Base-by-base conservation (phyloP, 2,888 invertebrate genomes). In the Agonopterix subpropinquella region DNA sequence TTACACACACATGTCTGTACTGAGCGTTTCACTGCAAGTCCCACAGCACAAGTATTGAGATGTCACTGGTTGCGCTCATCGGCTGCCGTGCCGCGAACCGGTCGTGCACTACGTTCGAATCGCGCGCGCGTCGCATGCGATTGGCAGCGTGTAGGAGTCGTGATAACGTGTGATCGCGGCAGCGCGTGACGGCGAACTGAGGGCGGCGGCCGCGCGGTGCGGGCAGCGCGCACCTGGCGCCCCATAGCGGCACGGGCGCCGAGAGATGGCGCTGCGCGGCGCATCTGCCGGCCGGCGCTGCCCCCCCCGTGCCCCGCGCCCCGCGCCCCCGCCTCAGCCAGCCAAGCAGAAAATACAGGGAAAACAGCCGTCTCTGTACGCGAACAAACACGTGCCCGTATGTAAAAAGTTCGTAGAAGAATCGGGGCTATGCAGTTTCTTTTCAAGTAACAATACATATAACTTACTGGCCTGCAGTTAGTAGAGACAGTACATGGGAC, bases 161-260 rank as follows among this genome's bases (percentile, higher is more conserved):
- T 69, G 63, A 62, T 57, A 58, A 79, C 13, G 81, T 86, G 74
- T 69, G 54, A 56, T 76, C 77, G 66, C 73, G 75, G 63, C 79
- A 80, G 80, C 85, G 89, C 82, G 83, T 83, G 85, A 74, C 80
- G 79, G 80, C 84, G 80, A 80, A 87, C 87, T 87, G 89, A 76
- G 78, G 81, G 81, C 83, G 81, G 83, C 77, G 80, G 80, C 46
- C 48, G 57, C 68, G 79, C 80, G 74, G 78, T 77, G 79, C 80
- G 74, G 78, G 77, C 80, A 70, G 71, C 75, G 73, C 80, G 82
- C 82, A 79, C 83, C 80, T 80, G 80, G 80, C 78, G 73, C 60
- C 61, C 63, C 67, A 63, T 63, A 8, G 68, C 61, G 57, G 47
- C 13, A 13, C 54, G 55, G 59, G 60, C 62, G 63, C 71, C 87